Percentiles rank a stretch among this genome's conserved stretches.
phyloP scores from a whole-genome alignment of 1,140 invertebrate species.

The Drosophila chauvacae region DNA sequence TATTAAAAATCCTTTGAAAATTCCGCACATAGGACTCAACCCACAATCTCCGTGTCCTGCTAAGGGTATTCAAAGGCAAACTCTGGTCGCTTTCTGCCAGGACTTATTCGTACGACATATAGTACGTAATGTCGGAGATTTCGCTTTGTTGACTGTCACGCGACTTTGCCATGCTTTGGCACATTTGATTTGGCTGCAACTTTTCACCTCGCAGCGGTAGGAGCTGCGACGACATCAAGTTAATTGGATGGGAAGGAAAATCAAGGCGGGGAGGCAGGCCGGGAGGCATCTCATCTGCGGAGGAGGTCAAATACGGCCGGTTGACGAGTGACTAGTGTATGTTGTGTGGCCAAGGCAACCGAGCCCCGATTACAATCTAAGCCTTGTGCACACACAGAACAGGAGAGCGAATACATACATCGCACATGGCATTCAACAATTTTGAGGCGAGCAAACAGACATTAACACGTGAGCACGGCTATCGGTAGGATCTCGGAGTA shows the following conservation, averaged over 20 bases:
- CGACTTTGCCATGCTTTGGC: constrained; percentile 62
- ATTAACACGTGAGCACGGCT: constrained; percentile 58
- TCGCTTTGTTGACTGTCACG: constrained; percentile 67
- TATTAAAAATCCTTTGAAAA: neutral
- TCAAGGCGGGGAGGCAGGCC: neutral
- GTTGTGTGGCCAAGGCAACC: constrained; percentile 45
- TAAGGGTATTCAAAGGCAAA: constrained; percentile 20
- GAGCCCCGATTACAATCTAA: constrained; percentile 51
- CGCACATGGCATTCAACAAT: constrained; percentile 47
- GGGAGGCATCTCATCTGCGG: constrained; percentile 5
- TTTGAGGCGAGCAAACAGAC: constrained; percentile 58
- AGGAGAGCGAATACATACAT: neutral
- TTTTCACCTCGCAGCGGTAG: constrained; percentile 67
- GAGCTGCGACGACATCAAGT: constrained; percentile 55
- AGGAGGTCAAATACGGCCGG: constrained; percentile 10
- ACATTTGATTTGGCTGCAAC: constrained; percentile 77
- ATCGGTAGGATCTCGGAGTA: constrained; percentile 36
- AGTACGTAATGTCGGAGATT: constrained; percentile 17
- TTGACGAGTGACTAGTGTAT: constrained; percentile 23
- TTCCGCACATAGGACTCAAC: neutral
- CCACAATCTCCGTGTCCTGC: neutral
- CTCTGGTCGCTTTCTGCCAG: constrained; percentile 15
- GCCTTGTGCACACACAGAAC: constrained; percentile 19
- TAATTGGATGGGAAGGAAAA: constrained; percentile 67
- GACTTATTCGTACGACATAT: constrained; percentile 3